These are phyloP conservation scores for Podabrus alpinus DNA, from an alignment of 2,888 invertebrate genomes.

Conservation along the genomic window DNA sequence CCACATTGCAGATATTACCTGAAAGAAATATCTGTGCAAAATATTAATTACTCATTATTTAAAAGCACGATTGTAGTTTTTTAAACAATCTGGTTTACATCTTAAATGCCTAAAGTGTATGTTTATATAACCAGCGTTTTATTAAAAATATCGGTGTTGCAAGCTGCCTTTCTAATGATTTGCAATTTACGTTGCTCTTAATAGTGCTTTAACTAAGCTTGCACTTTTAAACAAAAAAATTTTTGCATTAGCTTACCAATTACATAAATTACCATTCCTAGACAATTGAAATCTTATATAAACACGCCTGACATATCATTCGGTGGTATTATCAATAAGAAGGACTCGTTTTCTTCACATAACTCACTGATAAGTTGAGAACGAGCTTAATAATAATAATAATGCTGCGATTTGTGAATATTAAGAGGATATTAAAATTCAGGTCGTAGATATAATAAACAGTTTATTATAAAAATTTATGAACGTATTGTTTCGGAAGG, in stretches of 20 bases:
- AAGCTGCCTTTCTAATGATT: constrained; percentile 2
- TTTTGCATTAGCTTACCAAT: background rate
- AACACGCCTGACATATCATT: background rate
- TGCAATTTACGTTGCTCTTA: background rate
- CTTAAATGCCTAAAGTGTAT: background rate
- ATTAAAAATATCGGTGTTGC: background rate
- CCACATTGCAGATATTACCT: background rate
- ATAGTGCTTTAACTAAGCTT: background rate
- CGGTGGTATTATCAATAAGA: background rate
- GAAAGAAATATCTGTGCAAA: background rate
- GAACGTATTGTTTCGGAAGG: background rate
- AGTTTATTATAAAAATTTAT: background rate
- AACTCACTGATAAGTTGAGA: background rate
- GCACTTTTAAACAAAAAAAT: background rate
- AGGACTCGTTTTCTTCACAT: background rate
- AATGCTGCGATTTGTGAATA: background rate
- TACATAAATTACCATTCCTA: background rate
- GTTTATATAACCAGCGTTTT: background rate
- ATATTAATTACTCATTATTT: background rate
- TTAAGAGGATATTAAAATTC: background rate
- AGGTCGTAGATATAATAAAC: background rate
- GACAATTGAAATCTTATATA: background rate
- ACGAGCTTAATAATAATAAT: background rate
- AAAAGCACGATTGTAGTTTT: background rate
- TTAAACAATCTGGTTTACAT: background rate